Conservation (phyloP, 1,140 invertebrate genomes). For the Drosophila burlai region DNA sequence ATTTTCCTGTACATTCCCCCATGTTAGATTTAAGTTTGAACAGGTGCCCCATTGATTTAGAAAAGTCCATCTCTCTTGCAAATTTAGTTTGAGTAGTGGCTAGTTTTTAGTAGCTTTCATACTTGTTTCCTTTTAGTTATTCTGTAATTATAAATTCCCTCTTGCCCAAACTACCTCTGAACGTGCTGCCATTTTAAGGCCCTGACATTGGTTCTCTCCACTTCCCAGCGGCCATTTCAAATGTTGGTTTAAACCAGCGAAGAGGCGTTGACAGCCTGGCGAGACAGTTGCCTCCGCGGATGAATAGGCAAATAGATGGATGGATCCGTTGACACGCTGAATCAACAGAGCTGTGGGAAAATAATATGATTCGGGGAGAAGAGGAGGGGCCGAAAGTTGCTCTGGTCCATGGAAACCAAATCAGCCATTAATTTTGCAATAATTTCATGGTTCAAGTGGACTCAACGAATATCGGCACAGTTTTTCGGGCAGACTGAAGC, state of each 20-base stretch:
- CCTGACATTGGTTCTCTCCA: neutral
- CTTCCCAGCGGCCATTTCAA: neutral
- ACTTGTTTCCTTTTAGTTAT: neutral
- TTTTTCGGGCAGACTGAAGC: slow-evolving; percentile 43
- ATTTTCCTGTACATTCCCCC: neutral
- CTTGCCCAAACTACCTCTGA: neutral
- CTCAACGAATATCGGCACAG: slow-evolving; percentile 35
- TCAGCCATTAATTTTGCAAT: slow-evolving; percentile 35
- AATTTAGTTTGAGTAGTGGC: neutral
- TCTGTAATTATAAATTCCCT: slow-evolving; percentile 1
- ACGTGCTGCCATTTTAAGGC: slow-evolving; percentile 12
- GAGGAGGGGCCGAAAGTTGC: slow-evolving; percentile 47
- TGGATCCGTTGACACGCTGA: slow-evolving; percentile 23
- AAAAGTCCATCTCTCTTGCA: neutral
- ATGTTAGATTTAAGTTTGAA: neutral
- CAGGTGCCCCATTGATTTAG: neutral
- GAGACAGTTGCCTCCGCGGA: slow-evolving; percentile 35
- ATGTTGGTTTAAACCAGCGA: slow-evolving; percentile 14
- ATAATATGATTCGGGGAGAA: slow-evolving; percentile 34
- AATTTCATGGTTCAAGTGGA: slow-evolving; percentile 31
- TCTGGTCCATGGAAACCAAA: slow-evolving; percentile 44
- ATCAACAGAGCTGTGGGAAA: slow-evolving; percentile 34
- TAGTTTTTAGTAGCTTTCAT: neutral
- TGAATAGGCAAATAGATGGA: slow-evolving; percentile 15
- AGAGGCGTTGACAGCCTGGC: slow-evolving; percentile 39